Conservation (phyloP, 2,113 vertebrate species). For the Microcebus tavaratra region DNA sequence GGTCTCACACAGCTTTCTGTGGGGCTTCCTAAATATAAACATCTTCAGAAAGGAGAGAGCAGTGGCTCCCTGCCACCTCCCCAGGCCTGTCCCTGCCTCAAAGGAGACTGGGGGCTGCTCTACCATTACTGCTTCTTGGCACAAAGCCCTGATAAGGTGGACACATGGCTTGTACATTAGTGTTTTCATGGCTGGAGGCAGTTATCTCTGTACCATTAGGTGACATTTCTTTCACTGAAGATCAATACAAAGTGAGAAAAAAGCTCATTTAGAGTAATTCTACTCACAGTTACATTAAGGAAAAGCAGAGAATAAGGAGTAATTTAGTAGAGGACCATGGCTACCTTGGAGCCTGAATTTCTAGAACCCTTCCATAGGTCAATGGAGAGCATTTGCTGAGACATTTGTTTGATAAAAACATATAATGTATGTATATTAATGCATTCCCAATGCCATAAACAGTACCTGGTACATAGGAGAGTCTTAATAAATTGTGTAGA, state of each 20-base stretch:
- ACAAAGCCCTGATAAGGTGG: not conserved
- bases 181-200: not conserved
- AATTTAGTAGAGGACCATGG: not conserved
- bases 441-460: not conserved
- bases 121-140: not conserved
- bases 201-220: not conserved
- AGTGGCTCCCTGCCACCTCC: not conserved
- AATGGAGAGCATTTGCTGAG: not conserved
- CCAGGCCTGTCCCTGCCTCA: not conserved
- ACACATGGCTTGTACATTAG: not conserved
- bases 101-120: not conserved
- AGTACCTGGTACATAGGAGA: not conserved
- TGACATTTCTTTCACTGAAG: not conserved
- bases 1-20: not conserved
- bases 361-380: not conserved
- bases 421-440: not conserved
- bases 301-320: not conserved
- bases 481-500: not conserved
- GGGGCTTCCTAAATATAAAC: not conserved
- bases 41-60: not conserved
- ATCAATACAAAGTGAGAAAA: constrained; percentile 2
- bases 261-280: not conserved
- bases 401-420: not conserved
- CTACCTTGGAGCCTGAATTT: not conserved
- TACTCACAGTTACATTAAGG: not conserved